phyloP scores from a whole-genome alignment of 2,888 invertebrate genomes.

The Drosophila neutralis region DNA sequence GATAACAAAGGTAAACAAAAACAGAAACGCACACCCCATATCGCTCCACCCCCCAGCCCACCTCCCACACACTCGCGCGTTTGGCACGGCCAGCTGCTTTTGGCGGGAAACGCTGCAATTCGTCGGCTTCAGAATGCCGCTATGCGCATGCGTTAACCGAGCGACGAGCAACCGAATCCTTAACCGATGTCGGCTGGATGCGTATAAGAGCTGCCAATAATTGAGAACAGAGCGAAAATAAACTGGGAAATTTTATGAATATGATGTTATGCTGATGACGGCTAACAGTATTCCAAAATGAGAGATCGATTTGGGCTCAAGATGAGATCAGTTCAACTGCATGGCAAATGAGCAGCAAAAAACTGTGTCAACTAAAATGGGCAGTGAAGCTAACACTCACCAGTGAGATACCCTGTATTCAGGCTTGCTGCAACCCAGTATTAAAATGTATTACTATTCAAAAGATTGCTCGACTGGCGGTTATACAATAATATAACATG shows the following conservation, averaged over 20 bases:
- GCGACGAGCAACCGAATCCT: constrained; percentile 6
- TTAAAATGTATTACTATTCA: background rate
- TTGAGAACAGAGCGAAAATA: constrained; percentile 12
- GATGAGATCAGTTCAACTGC: constrained; percentile 23
- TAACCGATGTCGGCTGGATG: background rate
- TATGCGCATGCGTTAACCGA: constrained; percentile 63
- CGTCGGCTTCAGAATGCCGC: constrained; percentile 46
- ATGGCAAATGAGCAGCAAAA: constrained; percentile 3
- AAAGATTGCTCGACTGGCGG: background rate
- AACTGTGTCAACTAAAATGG: background rate
- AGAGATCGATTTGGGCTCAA: constrained; percentile 10
- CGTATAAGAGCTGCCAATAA: constrained; percentile 31
- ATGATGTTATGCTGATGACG: background rate
- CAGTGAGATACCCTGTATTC: background rate
- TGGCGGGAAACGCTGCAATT: constrained; percentile 78
- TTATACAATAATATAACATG: background rate
- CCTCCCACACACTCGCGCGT: background rate
- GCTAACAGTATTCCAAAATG: no score
- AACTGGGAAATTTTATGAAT: constrained; percentile 43
- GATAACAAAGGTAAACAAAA: constrained; percentile 79
- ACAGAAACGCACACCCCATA: constrained; percentile 12
- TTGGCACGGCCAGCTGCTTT: constrained; percentile 25
- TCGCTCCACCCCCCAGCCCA: constrained; percentile 1
- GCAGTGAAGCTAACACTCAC: background rate
- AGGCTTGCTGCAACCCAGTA: background rate